These are phyloP conservation scores for Paraplagusia blochii DNA, from an alignment of 2,113 vertebrate genomes.

Conservation along the genomic window DNA sequence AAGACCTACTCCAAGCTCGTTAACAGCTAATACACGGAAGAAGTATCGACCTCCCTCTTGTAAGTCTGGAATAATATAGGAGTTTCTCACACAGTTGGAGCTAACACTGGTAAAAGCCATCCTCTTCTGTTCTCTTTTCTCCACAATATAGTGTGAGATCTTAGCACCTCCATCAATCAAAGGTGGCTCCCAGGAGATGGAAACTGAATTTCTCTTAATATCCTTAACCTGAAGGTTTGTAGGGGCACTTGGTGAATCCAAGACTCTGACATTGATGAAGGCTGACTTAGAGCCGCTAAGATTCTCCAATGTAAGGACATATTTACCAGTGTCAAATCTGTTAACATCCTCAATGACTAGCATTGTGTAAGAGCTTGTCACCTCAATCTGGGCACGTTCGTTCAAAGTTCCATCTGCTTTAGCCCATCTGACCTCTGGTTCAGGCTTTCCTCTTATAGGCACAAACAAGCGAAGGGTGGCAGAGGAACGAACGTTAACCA, in stretches of 20 bases:
- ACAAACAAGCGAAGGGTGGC: conserved; percentile 91
- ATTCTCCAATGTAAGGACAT: conserved; percentile 92
- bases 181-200: conserved; percentile 91
- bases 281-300: conserved; percentile 93
- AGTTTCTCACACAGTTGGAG: conserved; percentile 91
- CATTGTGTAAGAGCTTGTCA: conserved; percentile 95
- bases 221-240: conserved; percentile 88
- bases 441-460: conserved; percentile 93
- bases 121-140: conserved; percentile 94
- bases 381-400: conserved; percentile 91
- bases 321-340: conserved; percentile 95
- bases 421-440: conserved; percentile 97
- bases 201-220: conserved; percentile 89
- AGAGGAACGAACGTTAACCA: conserved; percentile 88
- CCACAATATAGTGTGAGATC: conserved; percentile 95
- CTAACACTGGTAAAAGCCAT: conserved; percentile 92
- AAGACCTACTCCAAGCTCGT: conserved; percentile 92
- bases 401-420: conserved; percentile 88
- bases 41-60: conserved; percentile 90
- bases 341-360: conserved; percentile 95
- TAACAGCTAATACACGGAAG: conserved; percentile 94
- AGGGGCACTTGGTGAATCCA: conserved; percentile 95
- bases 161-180: conserved; percentile 96
- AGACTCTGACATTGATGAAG: conserved; percentile 94
- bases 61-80: conserved; percentile 87